A percentile compares a stretch with the other conserved stretches of the same genome.
phyloP scores from a whole-genome alignment of 2,888 invertebrate genomes.

The Plebejus anna region DNA sequence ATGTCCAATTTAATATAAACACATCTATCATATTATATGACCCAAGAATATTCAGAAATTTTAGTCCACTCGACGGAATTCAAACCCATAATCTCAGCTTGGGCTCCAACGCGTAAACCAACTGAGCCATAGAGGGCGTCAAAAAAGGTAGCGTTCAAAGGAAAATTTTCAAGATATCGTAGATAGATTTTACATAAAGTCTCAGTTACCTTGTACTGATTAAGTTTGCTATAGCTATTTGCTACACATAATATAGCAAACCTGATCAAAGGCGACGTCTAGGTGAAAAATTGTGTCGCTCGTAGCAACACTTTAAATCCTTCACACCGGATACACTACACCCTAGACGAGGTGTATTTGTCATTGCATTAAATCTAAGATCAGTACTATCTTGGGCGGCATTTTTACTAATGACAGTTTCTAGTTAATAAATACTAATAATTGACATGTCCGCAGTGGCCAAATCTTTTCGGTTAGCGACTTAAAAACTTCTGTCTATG shows the following conservation, averaged over 20 bases:
- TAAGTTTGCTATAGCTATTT: neutral
- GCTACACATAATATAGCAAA: neutral
- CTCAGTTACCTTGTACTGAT: neutral
- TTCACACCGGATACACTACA: neutral
- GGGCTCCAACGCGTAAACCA: neutral
- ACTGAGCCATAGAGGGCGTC: neutral
- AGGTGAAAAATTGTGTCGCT: conserved; percentile 1
- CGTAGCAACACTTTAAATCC: neutral
- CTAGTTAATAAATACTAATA: neutral
- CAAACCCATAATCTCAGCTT: neutral
- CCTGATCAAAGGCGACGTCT: neutral
- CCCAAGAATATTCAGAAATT: neutral
- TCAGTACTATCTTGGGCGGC: neutral
- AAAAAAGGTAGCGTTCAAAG: neutral
- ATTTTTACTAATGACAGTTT: neutral
- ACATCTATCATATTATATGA: too few species aligned
- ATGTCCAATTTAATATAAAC: too few species aligned
- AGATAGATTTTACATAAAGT: neutral
- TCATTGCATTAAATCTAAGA: neutral
- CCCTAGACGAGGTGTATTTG: neutral
- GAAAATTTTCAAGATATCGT: neutral
- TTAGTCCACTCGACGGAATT: neutral
- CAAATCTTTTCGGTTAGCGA: too few species aligned
- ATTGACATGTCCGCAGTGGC: too few species aligned
- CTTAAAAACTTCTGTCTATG: too few species aligned